Conservation (phyloP, 1,140 invertebrate species). For the Elysia chlorotica region DNA sequence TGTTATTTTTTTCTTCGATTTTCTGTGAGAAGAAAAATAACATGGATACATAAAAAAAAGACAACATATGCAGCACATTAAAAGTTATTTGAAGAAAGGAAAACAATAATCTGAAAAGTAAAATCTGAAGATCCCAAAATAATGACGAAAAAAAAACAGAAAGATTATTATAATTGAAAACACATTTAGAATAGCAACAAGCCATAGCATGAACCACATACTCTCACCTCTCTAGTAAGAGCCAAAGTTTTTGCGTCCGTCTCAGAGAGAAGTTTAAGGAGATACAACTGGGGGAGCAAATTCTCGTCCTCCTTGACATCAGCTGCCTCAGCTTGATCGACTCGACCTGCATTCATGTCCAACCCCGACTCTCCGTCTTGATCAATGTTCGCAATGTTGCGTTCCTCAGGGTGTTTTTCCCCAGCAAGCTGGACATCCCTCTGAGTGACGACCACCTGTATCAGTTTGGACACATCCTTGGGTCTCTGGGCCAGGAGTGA, state of each 20-base stretch:
- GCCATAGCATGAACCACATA: too few species aligned
- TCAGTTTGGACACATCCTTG: background rate
- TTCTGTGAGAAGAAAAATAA: background rate
- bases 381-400: background rate
- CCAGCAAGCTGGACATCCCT: too few species aligned
- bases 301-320: background rate
- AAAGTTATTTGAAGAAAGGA: too few species aligned
- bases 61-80: too few species aligned
- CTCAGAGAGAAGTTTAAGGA: conserved; percentile 18
- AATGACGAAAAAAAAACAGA: too few species aligned
- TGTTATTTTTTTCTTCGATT: background rate
- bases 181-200: too few species aligned
- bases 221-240: conserved; percentile 8
- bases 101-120: too few species aligned
- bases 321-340: background rate
- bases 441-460: background rate
- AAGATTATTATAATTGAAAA: too few species aligned
- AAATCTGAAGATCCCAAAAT: too few species aligned
- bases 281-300: conserved; percentile 1
- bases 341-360: background rate
- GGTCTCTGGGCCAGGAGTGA: conserved; percentile 4
- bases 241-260: conserved; percentile 8
- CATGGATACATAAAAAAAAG: background rate
- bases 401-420: background rate
- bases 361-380: background rate